Base-by-base conservation (phyloP, 1,140 invertebrate species). In the Lethrus apterus region DNA sequence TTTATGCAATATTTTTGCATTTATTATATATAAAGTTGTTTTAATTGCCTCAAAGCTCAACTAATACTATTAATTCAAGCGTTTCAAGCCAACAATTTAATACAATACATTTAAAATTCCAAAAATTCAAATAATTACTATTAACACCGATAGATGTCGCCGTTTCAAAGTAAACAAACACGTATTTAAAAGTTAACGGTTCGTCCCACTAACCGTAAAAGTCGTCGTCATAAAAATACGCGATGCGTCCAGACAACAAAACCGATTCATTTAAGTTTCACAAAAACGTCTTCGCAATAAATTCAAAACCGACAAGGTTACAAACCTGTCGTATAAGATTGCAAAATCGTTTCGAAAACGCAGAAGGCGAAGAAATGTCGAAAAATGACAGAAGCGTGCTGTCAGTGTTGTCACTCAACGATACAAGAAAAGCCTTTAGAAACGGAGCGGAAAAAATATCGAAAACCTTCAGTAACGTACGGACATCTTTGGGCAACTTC, bases 401-500 rank as follows among this genome's bases (percentile, higher is more conserved):
- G 34, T 62, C 60, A 33, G 50, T 57, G 0, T 48, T 65, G 46
- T 60, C 60, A 10, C 48, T 65, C 7, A 60, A 58, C 31, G 62
- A 64, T 48, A 63, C 75, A 0, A 64, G 72, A 49, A 67, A 67
- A 50, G 69, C 62, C 3, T 51, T 78, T 3, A 62, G 74, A 47
- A 71, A 59, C 50, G 66, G 76, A 9, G 73, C 72, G 9, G 74
- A 76, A 19, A 76, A 70, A 51, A 60, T 79, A 10, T 72, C 75
- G 2, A 77, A 69, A 57, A 78, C 77, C 1, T 74, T 79, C 49
- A 75, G 72, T 20, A 72, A 66, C 9, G 71, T 80, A 2, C 66
- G 73, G 50, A 70, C 71, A 2, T 73, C 71, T 3, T 64, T 80
- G 44, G 76, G 73, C 18, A 73, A 70, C 5, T 65, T 79, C 46